Evolutionary conservation across 2,888 invertebrate species (phyloP).

Genomic region (Cremastinae sp.): DNA sequence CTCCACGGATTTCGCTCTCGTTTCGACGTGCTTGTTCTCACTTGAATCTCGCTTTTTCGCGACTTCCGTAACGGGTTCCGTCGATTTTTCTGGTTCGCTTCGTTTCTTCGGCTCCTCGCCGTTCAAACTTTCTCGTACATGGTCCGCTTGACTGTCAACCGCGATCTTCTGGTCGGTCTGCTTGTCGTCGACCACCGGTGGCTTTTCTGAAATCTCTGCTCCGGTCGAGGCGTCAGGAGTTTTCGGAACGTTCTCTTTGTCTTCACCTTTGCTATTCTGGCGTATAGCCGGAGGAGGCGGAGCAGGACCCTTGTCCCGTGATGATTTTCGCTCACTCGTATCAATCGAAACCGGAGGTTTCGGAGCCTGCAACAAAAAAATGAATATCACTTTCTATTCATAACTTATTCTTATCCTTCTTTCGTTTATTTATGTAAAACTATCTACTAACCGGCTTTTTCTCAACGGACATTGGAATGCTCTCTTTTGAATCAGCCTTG

Average conservation of each 20-base stretch:
- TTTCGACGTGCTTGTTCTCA: constrained; percentile 62
- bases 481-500: constrained; percentile 78
- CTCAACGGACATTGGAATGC: constrained; percentile 74
- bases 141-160: constrained; percentile 61
- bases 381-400: constrained; percentile 15
- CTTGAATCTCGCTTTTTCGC: constrained; percentile 59
- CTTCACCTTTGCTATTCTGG: constrained; percentile 70
- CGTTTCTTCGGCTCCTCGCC: constrained; percentile 64
- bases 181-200: constrained; percentile 63
- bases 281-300: constrained; percentile 83
- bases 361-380: constrained; percentile 81
- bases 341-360: constrained; percentile 83
- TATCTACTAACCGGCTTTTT: constrained; percentile 75
- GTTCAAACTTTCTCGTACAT: constrained; percentile 59
- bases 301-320: constrained; percentile 90
- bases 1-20: constrained; percentile 70
- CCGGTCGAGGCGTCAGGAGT: constrained; percentile 57
- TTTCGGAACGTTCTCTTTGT: constrained; percentile 67
- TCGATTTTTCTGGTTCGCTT: constrained; percentile 53
- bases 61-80: constrained; percentile 57
- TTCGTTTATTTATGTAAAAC: not conserved
- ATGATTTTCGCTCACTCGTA: constrained; percentile 81
- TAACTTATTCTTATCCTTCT: constrained; percentile 9
- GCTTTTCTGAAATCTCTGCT: constrained; percentile 63
- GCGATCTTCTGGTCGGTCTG: constrained; percentile 47